Conservation (phyloP, 2,888 invertebrate species). For the Euplexia lucipara region DNA sequence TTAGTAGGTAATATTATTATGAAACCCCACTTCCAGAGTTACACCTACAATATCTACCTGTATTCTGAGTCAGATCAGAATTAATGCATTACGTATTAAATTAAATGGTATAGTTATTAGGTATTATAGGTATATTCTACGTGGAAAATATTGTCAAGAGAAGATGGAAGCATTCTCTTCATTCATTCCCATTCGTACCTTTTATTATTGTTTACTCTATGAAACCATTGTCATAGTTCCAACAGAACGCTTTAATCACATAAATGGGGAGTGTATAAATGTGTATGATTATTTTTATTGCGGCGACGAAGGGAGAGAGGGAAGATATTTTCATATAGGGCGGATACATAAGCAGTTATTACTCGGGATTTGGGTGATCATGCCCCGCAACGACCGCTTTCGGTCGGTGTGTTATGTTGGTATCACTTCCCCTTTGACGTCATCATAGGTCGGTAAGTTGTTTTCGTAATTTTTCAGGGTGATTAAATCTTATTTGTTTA, state of each 20-base stretch:
- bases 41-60: too few relatives aligned
- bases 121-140: too few relatives aligned
- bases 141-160: not conserved
- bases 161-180: not conserved
- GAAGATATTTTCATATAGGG: constrained; percentile 55
- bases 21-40: too few relatives aligned
- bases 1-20: too few relatives aligned
- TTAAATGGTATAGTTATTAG: too few relatives aligned
- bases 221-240: constrained; percentile 28
- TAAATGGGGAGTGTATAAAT: constrained; percentile 26
- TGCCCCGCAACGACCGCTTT: constrained; percentile 51
- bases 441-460: constrained; percentile 45
- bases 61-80: too few relatives aligned
- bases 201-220: not conserved
- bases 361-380: constrained; percentile 57
- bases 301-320: constrained; percentile 7
- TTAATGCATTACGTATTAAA: too few relatives aligned
- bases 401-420: constrained; percentile 38
- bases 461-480: constrained; percentile 26
- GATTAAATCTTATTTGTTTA: constrained; percentile 3
- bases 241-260: constrained; percentile 31
- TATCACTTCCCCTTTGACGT: constrained; percentile 50
- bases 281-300: constrained; percentile 59
- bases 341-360: constrained; percentile 65
- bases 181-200: too few relatives aligned